These are phyloP conservation scores for Drosophila maculinotata DNA, from an alignment of 2,888 invertebrate species.

Conservation along the genomic window DNA sequence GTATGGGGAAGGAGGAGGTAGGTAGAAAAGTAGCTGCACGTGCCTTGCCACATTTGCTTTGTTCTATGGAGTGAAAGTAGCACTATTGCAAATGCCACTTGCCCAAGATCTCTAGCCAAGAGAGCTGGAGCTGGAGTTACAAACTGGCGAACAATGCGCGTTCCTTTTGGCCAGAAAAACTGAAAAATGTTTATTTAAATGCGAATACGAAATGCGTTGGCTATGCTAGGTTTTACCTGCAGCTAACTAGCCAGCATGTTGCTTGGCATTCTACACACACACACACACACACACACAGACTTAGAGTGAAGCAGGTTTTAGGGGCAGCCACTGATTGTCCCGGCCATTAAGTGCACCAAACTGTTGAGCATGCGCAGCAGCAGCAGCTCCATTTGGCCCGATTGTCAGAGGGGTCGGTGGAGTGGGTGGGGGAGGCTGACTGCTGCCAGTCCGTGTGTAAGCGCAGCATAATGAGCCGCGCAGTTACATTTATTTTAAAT, in stretches of 20 bases:
- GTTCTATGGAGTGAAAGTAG: conserved; percentile 70
- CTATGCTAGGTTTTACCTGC: conserved; percentile 40
- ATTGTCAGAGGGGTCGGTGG: background rate
- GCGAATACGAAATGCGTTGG: conserved; percentile 71
- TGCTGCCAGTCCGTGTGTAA: conserved; percentile 60
- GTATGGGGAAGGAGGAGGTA: background rate
- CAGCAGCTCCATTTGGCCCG: conserved; percentile 63
- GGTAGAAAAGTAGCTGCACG: conserved; percentile 50
- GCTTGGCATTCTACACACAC: conserved; percentile 35
- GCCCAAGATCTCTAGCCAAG: conserved; percentile 25
- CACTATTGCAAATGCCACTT: conserved; percentile 45
- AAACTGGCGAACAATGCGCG: conserved; percentile 59
- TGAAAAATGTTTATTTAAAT: conserved; percentile 79
- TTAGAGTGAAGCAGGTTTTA: conserved; percentile 8
- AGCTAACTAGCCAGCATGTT: conserved; percentile 71
- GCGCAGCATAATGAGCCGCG: conserved; percentile 81
- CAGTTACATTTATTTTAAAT: conserved; percentile 83
- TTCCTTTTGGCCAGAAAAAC: conserved; percentile 35
- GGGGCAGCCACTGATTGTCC: conserved; percentile 69
- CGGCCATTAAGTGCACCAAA: conserved; percentile 76
- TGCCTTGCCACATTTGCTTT: conserved; percentile 61
- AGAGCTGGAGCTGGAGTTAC: background rate
- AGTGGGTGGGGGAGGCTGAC: background rate
- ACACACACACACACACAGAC: background rate
- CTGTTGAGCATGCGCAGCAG: conserved; percentile 69